phyloP scores from a whole-genome alignment of 35 echinoderm and acorn worm species.

The Heliocidaris erythrogramma region DNA sequence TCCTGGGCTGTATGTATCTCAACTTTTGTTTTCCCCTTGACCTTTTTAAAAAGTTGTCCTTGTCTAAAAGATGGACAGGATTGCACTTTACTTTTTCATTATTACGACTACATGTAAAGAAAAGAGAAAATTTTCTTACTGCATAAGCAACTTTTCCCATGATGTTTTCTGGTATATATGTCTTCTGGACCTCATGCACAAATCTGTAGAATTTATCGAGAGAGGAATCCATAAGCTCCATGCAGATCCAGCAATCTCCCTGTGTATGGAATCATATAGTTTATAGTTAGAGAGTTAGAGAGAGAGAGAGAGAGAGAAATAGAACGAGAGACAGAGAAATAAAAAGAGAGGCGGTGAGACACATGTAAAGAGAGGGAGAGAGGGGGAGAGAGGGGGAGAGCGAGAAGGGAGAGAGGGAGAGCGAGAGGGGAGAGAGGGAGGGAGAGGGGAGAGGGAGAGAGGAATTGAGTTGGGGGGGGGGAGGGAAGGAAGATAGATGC shows the following conservation, averaged over 20 bases:
- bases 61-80: too few species aligned
- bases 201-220: constrained; percentile 93
- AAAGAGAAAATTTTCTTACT: constrained; percentile 60
- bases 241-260: constrained; percentile 99
- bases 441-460: background rate
- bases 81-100: too few species aligned
- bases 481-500: background rate
- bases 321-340: background rate
- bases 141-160: constrained; percentile 90
- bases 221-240: constrained; percentile 99
- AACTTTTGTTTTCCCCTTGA: too few species aligned
- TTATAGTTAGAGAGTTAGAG: background rate
- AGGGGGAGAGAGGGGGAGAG: background rate
- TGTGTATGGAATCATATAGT: background rate
- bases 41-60: too few species aligned
- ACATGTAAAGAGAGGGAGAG: background rate
- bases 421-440: background rate
- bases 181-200: constrained; percentile 66
- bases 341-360: background rate
- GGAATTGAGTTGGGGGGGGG: too few species aligned
- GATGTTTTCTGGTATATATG: constrained; percentile 94
- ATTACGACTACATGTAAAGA: too few species aligned
- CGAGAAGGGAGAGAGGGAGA: background rate
- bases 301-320: background rate
- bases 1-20: too few species aligned